Conservation (phyloP, 1,140 invertebrate genomes). For the Drosophila oshimai region DNA sequence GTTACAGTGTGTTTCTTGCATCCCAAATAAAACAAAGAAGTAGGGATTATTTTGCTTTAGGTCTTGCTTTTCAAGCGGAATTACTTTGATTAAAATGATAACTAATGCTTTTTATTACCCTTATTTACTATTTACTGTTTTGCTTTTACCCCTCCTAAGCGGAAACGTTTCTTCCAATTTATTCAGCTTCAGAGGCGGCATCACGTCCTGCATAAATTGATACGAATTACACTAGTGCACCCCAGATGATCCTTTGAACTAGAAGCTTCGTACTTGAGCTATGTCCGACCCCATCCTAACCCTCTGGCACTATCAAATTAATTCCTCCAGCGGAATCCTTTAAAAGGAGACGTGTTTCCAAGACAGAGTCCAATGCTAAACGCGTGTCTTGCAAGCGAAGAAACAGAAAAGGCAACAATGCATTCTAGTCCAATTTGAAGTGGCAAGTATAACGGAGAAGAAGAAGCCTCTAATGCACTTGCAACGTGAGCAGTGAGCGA, state of each 20-base stretch:
- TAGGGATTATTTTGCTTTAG: neutral
- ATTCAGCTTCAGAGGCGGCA: slow-evolving; percentile 23
- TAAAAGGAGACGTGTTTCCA: slow-evolving; percentile 13
- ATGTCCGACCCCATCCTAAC: neutral
- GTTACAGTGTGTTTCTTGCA: no score
- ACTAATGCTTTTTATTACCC: neutral
- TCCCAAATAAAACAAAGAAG: no score
- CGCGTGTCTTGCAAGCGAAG: slow-evolving; percentile 13
- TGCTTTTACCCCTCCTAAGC: neutral
- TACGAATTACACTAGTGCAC: slow-evolving; percentile 45
- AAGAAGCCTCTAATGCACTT: slow-evolving; percentile 13
- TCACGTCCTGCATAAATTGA: slow-evolving; percentile 62
- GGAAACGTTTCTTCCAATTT: slow-evolving; percentile 25
- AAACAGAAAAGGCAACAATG: slow-evolving; percentile 8
- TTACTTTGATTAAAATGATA: slow-evolving; percentile 1
- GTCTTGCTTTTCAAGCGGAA: neutral
- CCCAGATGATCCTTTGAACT: slow-evolving; percentile 42
- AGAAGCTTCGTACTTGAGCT: slow-evolving; percentile 6
- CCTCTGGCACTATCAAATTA: slow-evolving; percentile 24
- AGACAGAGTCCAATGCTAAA: neutral
- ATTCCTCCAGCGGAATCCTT: slow-evolving; percentile 37
- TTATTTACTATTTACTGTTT: neutral
- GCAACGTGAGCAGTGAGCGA: slow-evolving; percentile 15
- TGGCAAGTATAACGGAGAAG: neutral
- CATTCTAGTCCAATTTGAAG: slow-evolving; percentile 27